A percentile compares a stretch with the other conserved stretches of the same genome.
Conservation (phyloP, 1,140 invertebrate genomes). For the Mycetomoellerius zeteki region DNA sequence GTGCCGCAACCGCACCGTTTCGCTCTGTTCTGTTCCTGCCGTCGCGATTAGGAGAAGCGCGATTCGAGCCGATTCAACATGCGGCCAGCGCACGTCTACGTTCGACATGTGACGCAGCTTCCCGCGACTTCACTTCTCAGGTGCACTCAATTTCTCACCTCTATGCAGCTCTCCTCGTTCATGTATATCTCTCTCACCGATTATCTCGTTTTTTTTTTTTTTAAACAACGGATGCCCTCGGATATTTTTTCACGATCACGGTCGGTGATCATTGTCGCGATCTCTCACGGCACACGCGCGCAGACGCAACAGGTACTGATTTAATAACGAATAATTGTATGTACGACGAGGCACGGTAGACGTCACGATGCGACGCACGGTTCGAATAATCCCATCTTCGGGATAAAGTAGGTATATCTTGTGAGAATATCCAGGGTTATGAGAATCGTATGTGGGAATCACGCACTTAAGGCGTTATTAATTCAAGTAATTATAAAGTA, state of each 20-base stretch:
- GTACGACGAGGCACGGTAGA: conserved; percentile 4
- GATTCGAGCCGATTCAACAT: conserved; percentile 24
- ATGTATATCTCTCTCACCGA: neutral
- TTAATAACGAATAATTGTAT: conserved; percentile 71
- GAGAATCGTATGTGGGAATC: conserved; percentile 4
- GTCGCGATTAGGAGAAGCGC: conserved; percentile 14
- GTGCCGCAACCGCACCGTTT: neutral
- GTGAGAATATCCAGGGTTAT: conserved; percentile 8
- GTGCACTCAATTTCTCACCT: conserved; percentile 13
- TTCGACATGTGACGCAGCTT: conserved; percentile 56
- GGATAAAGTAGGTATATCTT: conserved; percentile 27
- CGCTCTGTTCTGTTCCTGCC: conserved; percentile 17
- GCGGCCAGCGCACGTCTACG: neutral
- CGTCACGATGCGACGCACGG: neutral
- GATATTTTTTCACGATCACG: conserved; percentile 22
- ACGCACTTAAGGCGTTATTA: conserved; percentile 1
- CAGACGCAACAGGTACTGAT: conserved; percentile 76
- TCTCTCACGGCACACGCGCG: neutral
- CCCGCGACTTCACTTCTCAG: conserved; percentile 33
- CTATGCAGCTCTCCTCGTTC: neutral
- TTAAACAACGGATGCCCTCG: neutral
- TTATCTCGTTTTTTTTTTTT: neutral
- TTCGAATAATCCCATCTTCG: neutral
- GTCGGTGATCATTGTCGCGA: neutral
- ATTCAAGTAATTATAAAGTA: conserved; percentile 20